Evolutionary conservation across 2,113 vertebrate species (phyloP).

Genomic region (Callospermophilus lateralis): DNA sequence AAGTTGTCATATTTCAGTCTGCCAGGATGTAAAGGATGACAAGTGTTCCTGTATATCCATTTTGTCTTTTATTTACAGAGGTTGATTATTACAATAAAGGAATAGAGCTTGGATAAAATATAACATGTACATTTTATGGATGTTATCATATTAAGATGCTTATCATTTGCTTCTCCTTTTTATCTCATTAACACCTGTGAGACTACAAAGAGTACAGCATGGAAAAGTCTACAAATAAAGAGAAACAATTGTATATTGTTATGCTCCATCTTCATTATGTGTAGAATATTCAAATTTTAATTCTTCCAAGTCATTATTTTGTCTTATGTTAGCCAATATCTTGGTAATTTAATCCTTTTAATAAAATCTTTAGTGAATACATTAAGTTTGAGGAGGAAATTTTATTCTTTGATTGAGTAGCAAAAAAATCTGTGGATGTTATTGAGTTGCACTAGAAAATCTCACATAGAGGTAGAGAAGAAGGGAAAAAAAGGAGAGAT

Average conservation of each 20-base stretch:
- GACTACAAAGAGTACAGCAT: not conserved
- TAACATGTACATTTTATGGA: conserved; percentile 19
- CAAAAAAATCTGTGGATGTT: not conserved
- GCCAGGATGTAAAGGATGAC: not conserved
- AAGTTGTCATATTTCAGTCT: not conserved
- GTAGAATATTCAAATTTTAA: not conserved
- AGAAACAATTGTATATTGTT: not conserved
- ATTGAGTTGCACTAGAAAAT: not conserved
- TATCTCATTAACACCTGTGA: not conserved
- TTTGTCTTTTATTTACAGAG: conserved; percentile 38
- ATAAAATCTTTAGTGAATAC: not conserved
- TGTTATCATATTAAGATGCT: not conserved
- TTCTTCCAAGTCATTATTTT: conserved; percentile 3
- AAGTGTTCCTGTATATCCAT: not conserved
- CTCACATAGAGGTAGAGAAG: not conserved
- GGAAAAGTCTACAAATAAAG: not conserved
- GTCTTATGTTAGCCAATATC: not conserved
- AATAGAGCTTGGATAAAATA: not conserved
- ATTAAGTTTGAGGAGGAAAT: not conserved
- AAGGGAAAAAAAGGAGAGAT: not conserved
- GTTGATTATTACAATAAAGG: not conserved
- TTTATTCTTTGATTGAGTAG: not conserved
- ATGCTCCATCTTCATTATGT: not conserved
- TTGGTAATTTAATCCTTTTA: not conserved
- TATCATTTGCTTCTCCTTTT: not conserved